These are phyloP conservation scores for Actinia equina DNA, from an alignment of 64 coral and sea anemone species.

Conservation along the genomic window DNA sequence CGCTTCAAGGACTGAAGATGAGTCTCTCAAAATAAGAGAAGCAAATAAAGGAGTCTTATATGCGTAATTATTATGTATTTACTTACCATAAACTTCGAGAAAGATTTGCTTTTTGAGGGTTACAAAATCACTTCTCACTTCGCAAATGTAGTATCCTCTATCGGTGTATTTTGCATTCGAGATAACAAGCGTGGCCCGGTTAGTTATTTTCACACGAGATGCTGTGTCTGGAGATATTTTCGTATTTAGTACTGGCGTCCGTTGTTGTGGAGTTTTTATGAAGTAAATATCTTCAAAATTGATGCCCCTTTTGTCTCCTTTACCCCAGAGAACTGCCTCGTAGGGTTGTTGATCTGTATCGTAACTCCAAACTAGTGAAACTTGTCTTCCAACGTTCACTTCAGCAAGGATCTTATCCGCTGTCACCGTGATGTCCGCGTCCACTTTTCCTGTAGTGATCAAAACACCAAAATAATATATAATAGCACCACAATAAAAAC, in stretches of 20 bases:
- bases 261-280: not conserved
- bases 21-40: not conserved
- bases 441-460: not conserved
- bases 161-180: slow-evolving; percentile 52
- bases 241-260: not conserved
- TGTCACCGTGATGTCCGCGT: not conserved
- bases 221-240: slow-evolving; percentile 6
- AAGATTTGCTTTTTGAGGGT: slow-evolving; percentile 53
- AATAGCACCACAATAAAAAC: slow-evolving; percentile 4
- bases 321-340: slow-evolving; percentile 8
- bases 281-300: not conserved
- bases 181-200: slow-evolving; percentile 64
- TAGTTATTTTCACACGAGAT: slow-evolving; percentile 60
- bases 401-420: not conserved
- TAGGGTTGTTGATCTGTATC: not conserved
- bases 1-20: not conserved
- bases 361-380: slow-evolving; percentile 12
- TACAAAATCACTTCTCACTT: slow-evolving; percentile 46
- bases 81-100: slow-evolving; percentile 67
- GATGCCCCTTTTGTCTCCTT: not conserved
- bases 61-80: not conserved
- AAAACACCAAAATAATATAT: not conserved
- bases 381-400: slow-evolving; percentile 1
- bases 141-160: slow-evolving; percentile 67
- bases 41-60: not conserved